Evolutionary conservation across 2,797 vertebrate genomes (phyloP).

Genomic region (Acanthurus tractus): DNA sequence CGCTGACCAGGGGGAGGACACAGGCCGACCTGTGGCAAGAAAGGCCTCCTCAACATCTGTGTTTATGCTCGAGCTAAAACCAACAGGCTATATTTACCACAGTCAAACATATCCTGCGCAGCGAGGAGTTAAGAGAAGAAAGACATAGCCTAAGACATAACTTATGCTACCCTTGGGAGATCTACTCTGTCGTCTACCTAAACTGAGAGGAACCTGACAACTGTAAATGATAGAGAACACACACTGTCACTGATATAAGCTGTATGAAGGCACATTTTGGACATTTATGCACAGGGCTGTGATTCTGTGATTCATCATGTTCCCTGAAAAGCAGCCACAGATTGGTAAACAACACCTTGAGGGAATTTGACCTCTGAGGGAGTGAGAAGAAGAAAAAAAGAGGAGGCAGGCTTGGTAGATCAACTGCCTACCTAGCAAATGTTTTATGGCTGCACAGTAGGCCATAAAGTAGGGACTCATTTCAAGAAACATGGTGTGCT

Average conservation of each 20-base stretch:
- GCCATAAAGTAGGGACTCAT: conserved; percentile 67
- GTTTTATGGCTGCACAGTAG: conserved; percentile 66
- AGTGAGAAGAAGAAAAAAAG: conserved; percentile 37
- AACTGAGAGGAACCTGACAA: conserved; percentile 22
- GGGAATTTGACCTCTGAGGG: conserved; percentile 63
- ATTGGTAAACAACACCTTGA: conserved; percentile 73
- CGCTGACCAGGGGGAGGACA: conserved; percentile 67
- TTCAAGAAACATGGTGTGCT: conserved; percentile 57
- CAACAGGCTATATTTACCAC: conserved; percentile 88
- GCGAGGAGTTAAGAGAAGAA: conserved; percentile 50
- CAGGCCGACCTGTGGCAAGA: conserved; percentile 78
- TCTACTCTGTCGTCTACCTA: conserved; percentile 16
- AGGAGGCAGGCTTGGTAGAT: conserved; percentile 54
- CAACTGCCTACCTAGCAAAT: conserved; percentile 64
- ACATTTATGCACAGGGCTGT: conserved; percentile 29
- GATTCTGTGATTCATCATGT: conserved; percentile 52
- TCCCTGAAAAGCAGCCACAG: conserved; percentile 39
- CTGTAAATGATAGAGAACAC: background rate
- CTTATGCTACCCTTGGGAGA: conserved; percentile 27
- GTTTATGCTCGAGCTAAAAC: conserved; percentile 87
- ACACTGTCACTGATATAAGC: background rate
- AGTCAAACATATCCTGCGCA: conserved; percentile 78
- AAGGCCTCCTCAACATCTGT: conserved; percentile 87
- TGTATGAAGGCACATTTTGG: conserved; percentile 16
- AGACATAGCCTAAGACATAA: conserved; percentile 43